Evolutionary conservation across 2,113 vertebrate species (phyloP), one percentile per base, ranked within the genome.

Genomic region (Hemichromis elongatus): DNA sequence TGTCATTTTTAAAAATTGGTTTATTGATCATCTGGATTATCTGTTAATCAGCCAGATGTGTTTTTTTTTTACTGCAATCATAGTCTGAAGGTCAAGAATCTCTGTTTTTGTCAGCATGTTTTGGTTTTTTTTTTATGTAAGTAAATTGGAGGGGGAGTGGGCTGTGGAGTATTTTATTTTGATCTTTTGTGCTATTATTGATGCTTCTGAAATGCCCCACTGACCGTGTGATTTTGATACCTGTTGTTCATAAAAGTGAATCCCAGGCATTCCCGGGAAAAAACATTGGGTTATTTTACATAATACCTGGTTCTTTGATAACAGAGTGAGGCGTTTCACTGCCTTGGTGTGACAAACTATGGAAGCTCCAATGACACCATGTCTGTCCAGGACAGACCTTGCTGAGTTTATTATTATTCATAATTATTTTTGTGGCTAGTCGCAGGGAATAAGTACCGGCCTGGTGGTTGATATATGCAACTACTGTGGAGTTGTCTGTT

Each of bases 31-130:
- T 47, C 4, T 47, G 42, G 14, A 11, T 73, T 73, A 28, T 47
- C 9, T 47, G 19, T 47, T 28, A 42, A 68, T 61, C 77, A 47
- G 52, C 57, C 90, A 88, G 81, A 89, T 92, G 91, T 82, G 53
- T 70, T 55, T 53, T 24, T 33, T 33, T 85, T 61, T 50, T 16
- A 26, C 33, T 63, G 6, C 45, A 33, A 70, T 37, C 47, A 82
- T 21, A 84, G 14, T 42, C 66, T 21, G 42, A 24, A 28, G 84
- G 78, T 78, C 82, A 66, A 63, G 75, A 75, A 30, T 50, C 26
- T 53, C 59, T 84, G 77, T 84, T 77, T 84, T 81, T 54, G 73
- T 83, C 75, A 88, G 54, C 59, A 73, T 66, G 19, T 37, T 33
- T 33, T 45, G n/a, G n/a, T 77, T 21, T 59, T 50, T 78, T 50